These are phyloP conservation scores for Lasioglossum zephyrum DNA, from an alignment of 2,888 invertebrate species.

Conservation along the genomic window DNA sequence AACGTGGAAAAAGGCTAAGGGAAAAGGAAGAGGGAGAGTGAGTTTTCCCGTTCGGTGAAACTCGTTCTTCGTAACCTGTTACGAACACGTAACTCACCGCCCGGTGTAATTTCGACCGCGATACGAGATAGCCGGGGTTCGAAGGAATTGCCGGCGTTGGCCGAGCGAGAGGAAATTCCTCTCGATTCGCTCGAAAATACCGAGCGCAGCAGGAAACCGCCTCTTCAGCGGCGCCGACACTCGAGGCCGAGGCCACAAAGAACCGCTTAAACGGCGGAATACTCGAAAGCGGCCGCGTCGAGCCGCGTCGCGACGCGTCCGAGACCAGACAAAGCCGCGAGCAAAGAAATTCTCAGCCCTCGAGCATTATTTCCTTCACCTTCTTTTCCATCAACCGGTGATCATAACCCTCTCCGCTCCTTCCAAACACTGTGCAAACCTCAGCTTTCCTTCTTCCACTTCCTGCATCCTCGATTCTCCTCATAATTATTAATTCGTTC, in stretches of 20 bases:
- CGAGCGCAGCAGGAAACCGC: slow-evolving; percentile 9
- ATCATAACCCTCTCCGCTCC: not conserved
- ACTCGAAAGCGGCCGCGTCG: slow-evolving; percentile 13
- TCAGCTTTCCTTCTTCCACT: not conserved
- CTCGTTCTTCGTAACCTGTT: slow-evolving; percentile 28
- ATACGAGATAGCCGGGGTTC: slow-evolving; percentile 19
- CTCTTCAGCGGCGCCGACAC: slow-evolving; percentile 9
- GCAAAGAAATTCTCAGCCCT: not conserved
- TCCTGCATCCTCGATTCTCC: too few species aligned
- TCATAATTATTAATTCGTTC: too few species aligned
- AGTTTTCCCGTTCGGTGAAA: not conserved
- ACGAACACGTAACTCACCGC: slow-evolving; percentile 28
- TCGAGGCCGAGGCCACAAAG: slow-evolving; percentile 22
- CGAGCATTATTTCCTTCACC: not conserved
- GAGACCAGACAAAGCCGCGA: slow-evolving; percentile 5
- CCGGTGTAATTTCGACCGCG: slow-evolving; percentile 32
- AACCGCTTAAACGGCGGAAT: slow-evolving; percentile 16
- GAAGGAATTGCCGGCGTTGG: slow-evolving; percentile 20
- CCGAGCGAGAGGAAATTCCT: slow-evolving; percentile 22
- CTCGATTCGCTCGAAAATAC: slow-evolving; percentile 30
- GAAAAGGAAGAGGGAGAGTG: not conserved
- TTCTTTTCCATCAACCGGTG: not conserved
- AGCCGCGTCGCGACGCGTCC: not conserved
- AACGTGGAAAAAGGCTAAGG: slow-evolving; percentile 15
- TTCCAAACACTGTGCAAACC: not conserved